phyloP scores from a whole-genome alignment of 2,797 vertebrate species.

The Astyanax mexicanus region DNA sequence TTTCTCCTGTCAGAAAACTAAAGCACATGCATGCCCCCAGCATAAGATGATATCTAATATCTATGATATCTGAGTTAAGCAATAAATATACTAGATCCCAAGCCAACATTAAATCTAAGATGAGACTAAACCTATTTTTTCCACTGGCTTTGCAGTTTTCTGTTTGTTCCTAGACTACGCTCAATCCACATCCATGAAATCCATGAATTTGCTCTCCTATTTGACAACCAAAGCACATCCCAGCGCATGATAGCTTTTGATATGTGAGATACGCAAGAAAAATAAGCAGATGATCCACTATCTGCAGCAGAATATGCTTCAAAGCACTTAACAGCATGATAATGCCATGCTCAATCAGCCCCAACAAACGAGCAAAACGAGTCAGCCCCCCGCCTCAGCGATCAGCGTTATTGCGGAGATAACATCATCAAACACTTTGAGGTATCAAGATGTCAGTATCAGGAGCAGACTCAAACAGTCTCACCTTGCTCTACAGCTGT shows the following conservation, averaged over 20 bases:
- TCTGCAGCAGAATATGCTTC: neutral
- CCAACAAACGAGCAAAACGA: neutral
- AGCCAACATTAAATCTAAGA: neutral
- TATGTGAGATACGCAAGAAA: neutral
- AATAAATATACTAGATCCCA: too few relatives aligned
- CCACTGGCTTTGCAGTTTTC: neutral
- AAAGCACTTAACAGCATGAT: conserved; percentile 6
- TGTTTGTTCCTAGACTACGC: neutral
- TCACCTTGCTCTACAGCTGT: neutral
- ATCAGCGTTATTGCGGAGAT: neutral
- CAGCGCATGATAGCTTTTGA: too few relatives aligned
- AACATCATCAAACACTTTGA: conserved; percentile 2
- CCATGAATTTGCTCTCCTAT: neutral
- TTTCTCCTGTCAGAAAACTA: too few relatives aligned
- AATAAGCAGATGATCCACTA: neutral
- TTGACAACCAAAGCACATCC: neutral
- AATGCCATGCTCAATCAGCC: conserved; percentile 20
- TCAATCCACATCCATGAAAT: neutral
- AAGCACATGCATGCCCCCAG: too few relatives aligned
- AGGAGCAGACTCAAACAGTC: neutral
- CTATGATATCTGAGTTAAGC: too few relatives aligned
- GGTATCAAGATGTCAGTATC: neutral
- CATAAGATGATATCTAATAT: too few relatives aligned
- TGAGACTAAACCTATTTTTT: neutral
- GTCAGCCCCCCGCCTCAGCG: neutral